A percentile compares a stretch with the other conserved stretches of the same genome.
Conservation (phyloP, 2,888 invertebrate species). For the Axea sp. region DNA sequence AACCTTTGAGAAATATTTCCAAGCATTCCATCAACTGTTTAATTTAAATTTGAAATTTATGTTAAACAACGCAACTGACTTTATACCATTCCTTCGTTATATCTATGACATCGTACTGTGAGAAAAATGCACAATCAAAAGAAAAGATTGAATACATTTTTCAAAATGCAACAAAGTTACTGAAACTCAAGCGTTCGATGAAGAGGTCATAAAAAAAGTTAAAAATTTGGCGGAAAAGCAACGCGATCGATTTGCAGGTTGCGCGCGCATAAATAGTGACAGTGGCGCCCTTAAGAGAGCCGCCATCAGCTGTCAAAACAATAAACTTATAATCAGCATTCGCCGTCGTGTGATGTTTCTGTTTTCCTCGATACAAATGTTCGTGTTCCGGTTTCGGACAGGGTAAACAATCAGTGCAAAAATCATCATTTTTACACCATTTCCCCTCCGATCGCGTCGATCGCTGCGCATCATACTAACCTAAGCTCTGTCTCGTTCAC, state of each 20-base stretch:
- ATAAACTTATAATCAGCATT: slow-evolving; percentile 31
- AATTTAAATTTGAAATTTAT: too few species aligned
- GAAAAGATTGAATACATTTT: too few species aligned
- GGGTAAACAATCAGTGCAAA: slow-evolving; percentile 50
- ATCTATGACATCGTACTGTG: too few species aligned
- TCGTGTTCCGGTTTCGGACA: slow-evolving; percentile 53
- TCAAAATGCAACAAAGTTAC: too few species aligned
- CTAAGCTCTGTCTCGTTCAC: slow-evolving; percentile 7
- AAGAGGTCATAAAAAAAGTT: too few species aligned
- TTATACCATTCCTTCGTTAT: too few species aligned
- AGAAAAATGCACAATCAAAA: too few species aligned
- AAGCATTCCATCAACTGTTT: too few species aligned
- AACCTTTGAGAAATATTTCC: too few species aligned
- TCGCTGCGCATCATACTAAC: slow-evolving; percentile 10
- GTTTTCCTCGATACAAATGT: slow-evolving; percentile 57
- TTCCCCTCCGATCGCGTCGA: slow-evolving; percentile 1
- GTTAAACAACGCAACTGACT: too few species aligned
- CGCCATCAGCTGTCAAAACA: slow-evolving; percentile 57
- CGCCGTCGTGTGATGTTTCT: slow-evolving; percentile 52
- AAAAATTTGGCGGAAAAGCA: neutral
- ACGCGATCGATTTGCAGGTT: slow-evolving; percentile 9
- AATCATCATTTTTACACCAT: slow-evolving; percentile 19
- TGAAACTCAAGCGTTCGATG: too few species aligned
- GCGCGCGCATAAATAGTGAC: neutral
- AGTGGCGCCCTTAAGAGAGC: slow-evolving; percentile 24